Base-by-base conservation (phyloP, 1,140 invertebrate species). In the Drosophila miranda region DNA sequence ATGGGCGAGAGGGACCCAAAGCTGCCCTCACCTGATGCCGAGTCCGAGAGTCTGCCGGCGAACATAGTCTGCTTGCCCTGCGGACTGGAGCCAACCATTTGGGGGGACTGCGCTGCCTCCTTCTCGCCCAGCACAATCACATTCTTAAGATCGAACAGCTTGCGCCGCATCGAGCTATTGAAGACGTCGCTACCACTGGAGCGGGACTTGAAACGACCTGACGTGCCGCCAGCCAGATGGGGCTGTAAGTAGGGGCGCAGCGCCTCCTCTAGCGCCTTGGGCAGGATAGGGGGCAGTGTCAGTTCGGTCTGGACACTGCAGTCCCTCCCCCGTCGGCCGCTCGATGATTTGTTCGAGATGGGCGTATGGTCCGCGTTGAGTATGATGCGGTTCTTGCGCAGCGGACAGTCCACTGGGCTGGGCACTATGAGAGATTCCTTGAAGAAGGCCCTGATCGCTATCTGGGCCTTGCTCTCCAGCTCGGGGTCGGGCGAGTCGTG, bases 371-470 rank as follows among this genome's bases (percentile, higher is more conserved):
- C 74, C 63, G 78, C 75, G 9, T 63, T 55, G 50, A 38, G 34
- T 38, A 90, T 69, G n/a, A 91, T 91, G 23, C 90, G 89, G 6
- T 90, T 84, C 42, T 77, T 88, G 7, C 90, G 70, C 34, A 91
- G 50, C 0, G 84, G 82, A 61, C 90, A 91, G 26, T 90, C 88
- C 19, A 90, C 79, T 0, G 93, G 93, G 69, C 93, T 93, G 1
- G 92, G 93, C 61, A 92, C 92, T 46, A 93, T 93, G 68, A 92
- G 81, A 61, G 92, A 91, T 46, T 92, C 84, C 56, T 89, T 91
- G 55, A 93, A 93, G 62, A 93, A 93, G 11, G 89, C 87, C 68
- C 91, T 90, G 16, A 93, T 93, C 6, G 93, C 93, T 28, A 90
- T 83, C 68, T 93, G 93, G 3, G 92, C 92, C 62, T 91, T 90